Evolutionary conservation across 2,797 vertebrate genomes (phyloP).

Genomic region (Heliangelus exortis): DNA sequence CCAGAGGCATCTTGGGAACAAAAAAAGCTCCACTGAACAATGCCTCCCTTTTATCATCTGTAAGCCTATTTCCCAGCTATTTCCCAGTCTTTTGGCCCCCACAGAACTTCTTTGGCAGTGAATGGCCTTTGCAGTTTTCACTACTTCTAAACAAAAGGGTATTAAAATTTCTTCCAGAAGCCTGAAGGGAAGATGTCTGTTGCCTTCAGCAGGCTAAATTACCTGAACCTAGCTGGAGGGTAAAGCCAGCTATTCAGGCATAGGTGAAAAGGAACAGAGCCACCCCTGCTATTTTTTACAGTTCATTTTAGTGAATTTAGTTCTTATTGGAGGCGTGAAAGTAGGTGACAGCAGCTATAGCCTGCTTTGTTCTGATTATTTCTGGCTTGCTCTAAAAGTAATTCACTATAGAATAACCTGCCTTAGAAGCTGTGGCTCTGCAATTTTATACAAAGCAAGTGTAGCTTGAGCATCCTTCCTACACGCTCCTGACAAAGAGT

Average conservation of each 20-base stretch:
- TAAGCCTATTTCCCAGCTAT: not conserved
- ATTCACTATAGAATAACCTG: not conserved
- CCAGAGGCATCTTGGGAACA: not conserved
- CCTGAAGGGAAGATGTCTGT: not conserved
- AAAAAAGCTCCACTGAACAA: not conserved
- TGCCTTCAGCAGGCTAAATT: constrained; percentile 4
- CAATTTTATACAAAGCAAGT: constrained; percentile 11
- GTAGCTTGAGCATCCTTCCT: not conserved
- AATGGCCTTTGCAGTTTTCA: not conserved
- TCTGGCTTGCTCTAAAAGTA: constrained; percentile 11
- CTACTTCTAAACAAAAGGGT: not conserved
- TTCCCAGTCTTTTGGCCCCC: not conserved
- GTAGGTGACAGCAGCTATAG: not conserved
- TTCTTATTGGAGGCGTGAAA: not conserved
- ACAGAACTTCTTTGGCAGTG: not conserved
- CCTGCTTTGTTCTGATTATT: constrained; percentile 25
- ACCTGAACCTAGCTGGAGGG: not conserved
- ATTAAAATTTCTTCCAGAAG: not conserved
- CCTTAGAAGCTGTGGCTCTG: not conserved
- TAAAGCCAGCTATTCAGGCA: not conserved
- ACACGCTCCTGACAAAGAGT: not conserved
- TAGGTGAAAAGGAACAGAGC: not conserved
- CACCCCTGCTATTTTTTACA: not conserved
- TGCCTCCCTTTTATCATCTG: not conserved
- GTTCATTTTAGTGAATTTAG: constrained; percentile 6